Conservation (phyloP, 2,797 vertebrate species). For the Phalanger gymnotis region DNA sequence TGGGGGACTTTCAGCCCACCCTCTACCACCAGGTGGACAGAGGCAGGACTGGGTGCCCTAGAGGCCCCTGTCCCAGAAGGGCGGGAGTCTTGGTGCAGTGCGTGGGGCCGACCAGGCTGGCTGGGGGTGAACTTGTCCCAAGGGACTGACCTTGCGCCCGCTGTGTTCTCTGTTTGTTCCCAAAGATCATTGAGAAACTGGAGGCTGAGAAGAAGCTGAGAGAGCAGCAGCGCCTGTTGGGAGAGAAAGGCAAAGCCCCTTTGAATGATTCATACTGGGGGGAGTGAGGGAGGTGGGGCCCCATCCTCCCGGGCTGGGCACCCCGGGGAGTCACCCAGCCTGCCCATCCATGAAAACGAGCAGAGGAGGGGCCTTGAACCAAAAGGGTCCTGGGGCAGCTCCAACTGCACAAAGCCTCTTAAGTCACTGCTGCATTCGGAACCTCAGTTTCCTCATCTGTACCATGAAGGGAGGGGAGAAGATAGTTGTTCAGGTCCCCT, state of each 20-base stretch:
- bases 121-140: accelerated
- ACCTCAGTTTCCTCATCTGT: background rate
- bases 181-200: conserved; percentile 72
- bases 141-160: accelerated
- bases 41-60: too few species aligned
- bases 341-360: too few species aligned
- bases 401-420: background rate
- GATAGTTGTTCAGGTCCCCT: background rate
- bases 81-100: too few species aligned
- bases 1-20: too few species aligned
- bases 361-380: too few species aligned
- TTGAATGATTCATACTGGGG: background rate
- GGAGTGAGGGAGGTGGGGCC: background rate
- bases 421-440: background rate
- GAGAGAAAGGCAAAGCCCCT: conserved; percentile 57
- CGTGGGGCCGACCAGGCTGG: background rate
- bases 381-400: background rate
- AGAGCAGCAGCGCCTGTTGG: conserved; percentile 36
- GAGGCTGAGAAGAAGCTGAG: conserved; percentile 65
- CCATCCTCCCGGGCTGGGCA: background rate
- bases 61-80: too few species aligned
- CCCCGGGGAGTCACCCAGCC: background rate
- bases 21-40: too few species aligned
- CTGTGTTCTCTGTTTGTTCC: conserved; percentile 51
- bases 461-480: background rate